Evolutionary conservation across 23 tunicate genomes (phyloP).

Genomic region (Halocynthia roretzi): DNA sequence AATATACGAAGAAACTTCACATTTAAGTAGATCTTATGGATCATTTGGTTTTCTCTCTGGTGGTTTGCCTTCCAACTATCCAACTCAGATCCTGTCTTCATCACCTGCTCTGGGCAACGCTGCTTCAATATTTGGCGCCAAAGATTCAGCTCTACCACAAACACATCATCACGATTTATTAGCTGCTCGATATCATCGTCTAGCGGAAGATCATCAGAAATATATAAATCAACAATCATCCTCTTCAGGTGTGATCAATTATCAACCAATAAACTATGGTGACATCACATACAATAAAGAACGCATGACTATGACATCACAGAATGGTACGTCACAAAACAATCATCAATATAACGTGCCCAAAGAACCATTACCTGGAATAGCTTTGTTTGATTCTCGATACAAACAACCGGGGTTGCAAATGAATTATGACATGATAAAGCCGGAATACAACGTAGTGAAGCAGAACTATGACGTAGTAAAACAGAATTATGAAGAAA

Average conservation of each 20-base stretch:
- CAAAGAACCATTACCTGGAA: background rate
- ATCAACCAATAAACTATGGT: background rate
- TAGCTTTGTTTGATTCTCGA: background rate
- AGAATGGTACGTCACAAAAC: background rate
- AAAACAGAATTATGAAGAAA: background rate
- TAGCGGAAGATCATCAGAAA: background rate
- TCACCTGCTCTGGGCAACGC: constrained; percentile 8
- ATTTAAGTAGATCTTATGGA: constrained; percentile 15
- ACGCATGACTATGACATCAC: constrained; percentile 2
- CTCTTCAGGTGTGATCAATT: background rate
- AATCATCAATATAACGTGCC: too few species aligned
- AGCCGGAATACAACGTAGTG: too few species aligned
- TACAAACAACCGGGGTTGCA: background rate
- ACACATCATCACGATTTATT: background rate
- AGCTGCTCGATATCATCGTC: background rate
- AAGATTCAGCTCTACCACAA: background rate
- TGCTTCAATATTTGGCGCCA: background rate
- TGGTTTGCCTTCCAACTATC: background rate
- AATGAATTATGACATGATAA: background rate
- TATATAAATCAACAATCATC: background rate
- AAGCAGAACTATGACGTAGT: background rate
- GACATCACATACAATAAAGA: background rate
- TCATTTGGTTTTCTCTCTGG: constrained; percentile 1
- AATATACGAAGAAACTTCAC: constrained; percentile 51
- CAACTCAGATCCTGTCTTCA: background rate